Percentiles rank a stretch among this genome's conserved stretches.
These are phyloP conservation scores for Crossocerus cetratus DNA, from an alignment of 2,888 invertebrate species.

Conservation along the genomic window DNA sequence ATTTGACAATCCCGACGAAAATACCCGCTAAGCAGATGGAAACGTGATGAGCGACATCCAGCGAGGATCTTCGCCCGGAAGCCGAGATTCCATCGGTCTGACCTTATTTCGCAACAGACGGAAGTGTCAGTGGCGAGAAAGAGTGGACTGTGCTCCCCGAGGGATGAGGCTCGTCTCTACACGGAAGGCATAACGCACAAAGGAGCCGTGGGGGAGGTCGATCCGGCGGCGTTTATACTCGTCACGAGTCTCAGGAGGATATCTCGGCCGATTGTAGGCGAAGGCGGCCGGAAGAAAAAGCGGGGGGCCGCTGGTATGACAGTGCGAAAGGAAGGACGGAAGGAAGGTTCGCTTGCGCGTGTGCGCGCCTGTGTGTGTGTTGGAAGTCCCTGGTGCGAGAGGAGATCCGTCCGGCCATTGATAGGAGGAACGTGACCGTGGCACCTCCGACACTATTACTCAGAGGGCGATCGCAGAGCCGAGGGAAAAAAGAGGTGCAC, in stretches of 20 bases:
- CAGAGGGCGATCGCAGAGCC: constrained; percentile 6
- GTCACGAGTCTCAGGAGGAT: constrained; percentile 49
- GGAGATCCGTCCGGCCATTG: constrained; percentile 66
- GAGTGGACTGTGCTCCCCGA: constrained; percentile 40
- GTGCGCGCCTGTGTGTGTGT: no score
- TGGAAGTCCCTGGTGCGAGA: constrained; percentile 33
- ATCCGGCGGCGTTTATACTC: constrained; percentile 46
- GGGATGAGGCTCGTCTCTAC: constrained; percentile 31
- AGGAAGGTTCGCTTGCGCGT: no score
- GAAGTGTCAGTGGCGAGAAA: constrained; percentile 12
- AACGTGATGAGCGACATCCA: constrained; percentile 24
- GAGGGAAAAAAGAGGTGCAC: constrained; percentile 35
- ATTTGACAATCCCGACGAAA: no score
- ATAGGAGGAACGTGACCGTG: constrained; percentile 71
- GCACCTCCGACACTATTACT: constrained; percentile 68
- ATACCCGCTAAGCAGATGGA: no score
- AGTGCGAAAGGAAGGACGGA: constrained; percentile 13
- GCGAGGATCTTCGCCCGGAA: constrained; percentile 1
- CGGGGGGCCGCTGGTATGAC: neutral
- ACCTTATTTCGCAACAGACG: constrained; percentile 34
- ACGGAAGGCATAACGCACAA: constrained; percentile 2
- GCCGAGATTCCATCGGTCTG: constrained; percentile 14
- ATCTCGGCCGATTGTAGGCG: constrained; percentile 42
- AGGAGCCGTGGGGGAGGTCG: constrained; percentile 11
- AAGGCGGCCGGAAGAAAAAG: neutral